A percentile compares a stretch with the other conserved stretches of the same genome.
Evolutionary conservation across 2,113 vertebrate species (phyloP).

Genomic region (Hirundichthys speculiger): DNA sequence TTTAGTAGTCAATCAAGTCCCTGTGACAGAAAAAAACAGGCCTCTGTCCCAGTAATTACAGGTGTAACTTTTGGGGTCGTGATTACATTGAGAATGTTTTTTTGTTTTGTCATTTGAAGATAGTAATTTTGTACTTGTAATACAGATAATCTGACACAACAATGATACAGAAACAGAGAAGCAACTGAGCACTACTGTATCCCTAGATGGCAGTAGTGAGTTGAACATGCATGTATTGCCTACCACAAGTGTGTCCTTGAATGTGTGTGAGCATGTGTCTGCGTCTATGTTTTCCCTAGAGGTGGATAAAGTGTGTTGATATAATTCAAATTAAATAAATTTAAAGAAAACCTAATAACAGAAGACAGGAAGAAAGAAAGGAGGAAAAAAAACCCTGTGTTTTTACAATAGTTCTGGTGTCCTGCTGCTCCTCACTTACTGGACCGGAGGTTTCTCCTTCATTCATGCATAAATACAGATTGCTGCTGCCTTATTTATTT

Average conservation of each 20-base stretch:
- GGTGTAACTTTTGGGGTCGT: neutral
- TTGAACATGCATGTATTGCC: constrained; percentile 53
- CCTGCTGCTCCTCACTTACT: constrained; percentile 38
- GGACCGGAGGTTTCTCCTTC: constrained; percentile 39
- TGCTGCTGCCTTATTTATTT: constrained; percentile 14
- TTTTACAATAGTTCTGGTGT: constrained; percentile 23
- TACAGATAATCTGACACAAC: constrained; percentile 12
- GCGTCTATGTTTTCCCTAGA: constrained; percentile 49
- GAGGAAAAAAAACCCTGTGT: constrained; percentile 1
- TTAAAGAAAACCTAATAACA: constrained; percentile 46
- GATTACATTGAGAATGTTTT: neutral
- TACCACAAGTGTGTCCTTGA: constrained; percentile 23
- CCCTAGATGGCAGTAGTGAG: constrained; percentile 87
- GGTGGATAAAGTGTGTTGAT: constrained; percentile 53
- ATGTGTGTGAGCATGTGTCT: constrained; percentile 35
- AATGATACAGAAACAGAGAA: constrained; percentile 10
- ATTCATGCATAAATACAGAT: constrained; percentile 64
- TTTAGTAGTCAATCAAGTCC: neutral
- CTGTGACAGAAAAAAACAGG: neutral
- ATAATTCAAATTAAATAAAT: constrained; percentile 54
- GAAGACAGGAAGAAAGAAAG: constrained; percentile 40
- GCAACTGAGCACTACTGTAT: constrained; percentile 38
- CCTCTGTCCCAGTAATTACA: neutral
- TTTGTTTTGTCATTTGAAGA: neutral
- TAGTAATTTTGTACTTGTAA: constrained; percentile 8